phyloP scores from a whole-genome alignment of 2,797 vertebrate genomes.

The Sebastes iracundus region DNA sequence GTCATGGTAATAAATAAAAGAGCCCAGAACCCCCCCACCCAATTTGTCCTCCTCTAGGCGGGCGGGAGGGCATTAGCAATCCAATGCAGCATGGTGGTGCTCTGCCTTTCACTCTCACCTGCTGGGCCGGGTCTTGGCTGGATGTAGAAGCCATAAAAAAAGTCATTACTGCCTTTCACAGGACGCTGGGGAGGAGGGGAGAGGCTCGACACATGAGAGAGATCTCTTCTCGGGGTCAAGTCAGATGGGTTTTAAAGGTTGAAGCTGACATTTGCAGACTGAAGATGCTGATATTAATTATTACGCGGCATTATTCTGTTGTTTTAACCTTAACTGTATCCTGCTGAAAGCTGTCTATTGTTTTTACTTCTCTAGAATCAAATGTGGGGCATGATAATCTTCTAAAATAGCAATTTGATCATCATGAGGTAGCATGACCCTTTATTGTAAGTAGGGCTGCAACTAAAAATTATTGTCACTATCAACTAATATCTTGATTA shows the following conservation, averaged over 20 bases:
- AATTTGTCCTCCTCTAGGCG: slow-evolving; percentile 38
- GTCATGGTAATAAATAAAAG: slow-evolving; percentile 64
- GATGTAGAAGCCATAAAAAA: slow-evolving; percentile 50
- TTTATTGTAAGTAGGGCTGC: neutral
- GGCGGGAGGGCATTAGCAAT: slow-evolving; percentile 61
- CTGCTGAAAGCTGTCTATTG: neutral
- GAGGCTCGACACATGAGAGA: neutral
- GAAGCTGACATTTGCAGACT: slow-evolving; percentile 8
- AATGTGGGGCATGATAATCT: neutral
- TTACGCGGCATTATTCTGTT: neutral
- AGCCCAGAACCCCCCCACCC: slow-evolving; percentile 27
- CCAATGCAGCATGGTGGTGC: slow-evolving; percentile 44
- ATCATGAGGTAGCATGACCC: neutral
- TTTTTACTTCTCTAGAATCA: neutral
- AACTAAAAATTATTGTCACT: neutral
- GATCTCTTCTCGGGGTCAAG: slow-evolving; percentile 14
- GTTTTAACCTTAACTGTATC: neutral
- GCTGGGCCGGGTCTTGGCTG: slow-evolving; percentile 28
- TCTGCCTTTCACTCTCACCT: slow-evolving; percentile 65
- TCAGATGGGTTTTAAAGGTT: slow-evolving; percentile 23
- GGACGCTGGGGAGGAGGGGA: slow-evolving; percentile 22
- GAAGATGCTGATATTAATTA: neutral
- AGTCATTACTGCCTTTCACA: slow-evolving; percentile 34
- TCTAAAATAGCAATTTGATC: neutral
- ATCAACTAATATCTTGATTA: neutral